Conservation (phyloP, 92 coral and sea anemone genomes). For the Siderastrea radians region DNA sequence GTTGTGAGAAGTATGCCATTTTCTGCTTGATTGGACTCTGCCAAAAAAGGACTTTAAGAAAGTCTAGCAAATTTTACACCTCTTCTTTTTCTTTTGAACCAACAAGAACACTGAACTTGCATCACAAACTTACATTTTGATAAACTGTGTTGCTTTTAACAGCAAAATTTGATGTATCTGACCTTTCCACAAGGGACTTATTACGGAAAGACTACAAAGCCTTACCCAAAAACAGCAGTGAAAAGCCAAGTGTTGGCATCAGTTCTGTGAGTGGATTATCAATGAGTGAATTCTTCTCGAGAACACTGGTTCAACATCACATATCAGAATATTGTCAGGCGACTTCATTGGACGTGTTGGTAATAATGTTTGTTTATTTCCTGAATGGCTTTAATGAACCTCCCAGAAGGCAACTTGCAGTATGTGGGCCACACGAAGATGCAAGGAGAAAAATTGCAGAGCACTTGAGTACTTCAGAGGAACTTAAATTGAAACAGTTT, state of each 20-base stretch:
- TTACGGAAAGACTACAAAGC: slow-evolving; percentile 89
- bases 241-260: slow-evolving; percentile 64
- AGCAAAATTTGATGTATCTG: slow-evolving; percentile 85
- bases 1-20: no score
- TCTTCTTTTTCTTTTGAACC: neutral
- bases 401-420: slow-evolving; percentile 82
- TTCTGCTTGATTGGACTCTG: no score
- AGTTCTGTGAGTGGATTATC: slow-evolving; percentile 75
- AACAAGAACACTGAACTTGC: neutral
- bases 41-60: neutral
- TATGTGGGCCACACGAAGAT: slow-evolving; percentile 68
- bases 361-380: slow-evolving; percentile 85
- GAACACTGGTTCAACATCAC: slow-evolving; percentile 52
- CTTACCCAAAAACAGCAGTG: slow-evolving; percentile 52
- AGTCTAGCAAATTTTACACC: neutral
- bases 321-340: slow-evolving; percentile 57
- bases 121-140: neutral
- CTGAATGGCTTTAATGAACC: slow-evolving; percentile 59
- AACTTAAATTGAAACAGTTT: slow-evolving; percentile 43
- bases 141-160: neutral
- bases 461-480: slow-evolving; percentile 39
- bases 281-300: slow-evolving; percentile 58
- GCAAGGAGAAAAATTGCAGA: slow-evolving; percentile 49
- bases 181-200: slow-evolving; percentile 73
- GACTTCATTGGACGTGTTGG: slow-evolving; percentile 60